Evolutionary conservation across 2,888 invertebrate genomes (phyloP).

Genomic region (Zhengitettix transpicula): DNA sequence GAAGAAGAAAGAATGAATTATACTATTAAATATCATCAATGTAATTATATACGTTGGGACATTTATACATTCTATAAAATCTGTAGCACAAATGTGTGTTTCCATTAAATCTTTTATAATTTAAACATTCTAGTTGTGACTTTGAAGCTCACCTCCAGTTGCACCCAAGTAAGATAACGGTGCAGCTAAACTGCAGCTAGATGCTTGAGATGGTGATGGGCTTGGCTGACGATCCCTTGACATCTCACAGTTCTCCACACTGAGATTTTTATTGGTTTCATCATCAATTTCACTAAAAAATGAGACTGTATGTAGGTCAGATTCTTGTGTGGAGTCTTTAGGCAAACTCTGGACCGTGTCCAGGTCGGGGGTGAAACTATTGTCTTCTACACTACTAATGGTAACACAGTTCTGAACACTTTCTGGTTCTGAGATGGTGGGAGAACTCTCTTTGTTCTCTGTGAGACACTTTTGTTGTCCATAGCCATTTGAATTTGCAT

Average conservation of each 20-base stretch:
- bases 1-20: no score
- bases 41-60: not conserved
- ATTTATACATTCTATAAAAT: no score
- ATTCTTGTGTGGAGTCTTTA: not conserved
- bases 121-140: no score
- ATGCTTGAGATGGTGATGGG: slow-evolving; percentile 40
- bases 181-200: slow-evolving; percentile 22
- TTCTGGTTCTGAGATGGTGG: not conserved
- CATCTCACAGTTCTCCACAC: not conserved
- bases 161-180: slow-evolving; percentile 1
- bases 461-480: not conserved
- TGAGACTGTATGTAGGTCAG: not conserved
- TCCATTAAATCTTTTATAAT: no score
- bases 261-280: not conserved
- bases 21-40: not conserved
- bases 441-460: not conserved
- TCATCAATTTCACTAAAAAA: not conserved
- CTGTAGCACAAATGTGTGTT: no score
- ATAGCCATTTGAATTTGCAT: slow-evolving; percentile 10
- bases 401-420: slow-evolving; percentile 9
- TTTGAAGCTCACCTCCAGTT: not conserved
- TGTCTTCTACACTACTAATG: not conserved
- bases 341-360: not conserved
- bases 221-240: slow-evolving; percentile 18
- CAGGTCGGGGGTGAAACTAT: not conserved